Percentiles rank a stretch among this genome's conserved stretches.
Conservation (phyloP, 2,113 vertebrate species). For the Apistogramma diplotaenia region DNA sequence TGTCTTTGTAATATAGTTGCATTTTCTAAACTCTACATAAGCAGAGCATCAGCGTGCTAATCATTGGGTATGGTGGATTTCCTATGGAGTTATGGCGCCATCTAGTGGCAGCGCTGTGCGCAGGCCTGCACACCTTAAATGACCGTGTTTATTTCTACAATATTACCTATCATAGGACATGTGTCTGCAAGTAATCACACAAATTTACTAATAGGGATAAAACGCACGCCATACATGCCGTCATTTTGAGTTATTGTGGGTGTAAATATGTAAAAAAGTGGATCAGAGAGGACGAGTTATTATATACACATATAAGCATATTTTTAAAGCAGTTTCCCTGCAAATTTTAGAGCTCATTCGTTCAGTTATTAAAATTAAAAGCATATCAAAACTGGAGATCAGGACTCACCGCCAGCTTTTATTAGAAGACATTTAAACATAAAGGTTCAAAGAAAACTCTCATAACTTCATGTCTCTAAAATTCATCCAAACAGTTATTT, state of each 20-base stretch:
- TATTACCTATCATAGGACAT: background rate
- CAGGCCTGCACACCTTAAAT: background rate
- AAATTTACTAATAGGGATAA: background rate
- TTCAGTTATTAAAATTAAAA: background rate
- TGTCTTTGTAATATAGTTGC: background rate
- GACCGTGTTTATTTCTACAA: background rate
- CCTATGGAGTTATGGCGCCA: background rate
- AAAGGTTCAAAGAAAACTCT: conserved; percentile 38
- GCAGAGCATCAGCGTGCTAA: background rate
- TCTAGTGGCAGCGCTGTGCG: background rate
- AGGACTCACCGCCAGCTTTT: conserved; percentile 56
- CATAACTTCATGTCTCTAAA: conserved; percentile 31
- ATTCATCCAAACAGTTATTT: conserved; percentile 39
- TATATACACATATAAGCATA: background rate
- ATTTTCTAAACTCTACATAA: background rate
- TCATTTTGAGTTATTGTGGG: background rate
- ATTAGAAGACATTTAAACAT: conserved; percentile 64
- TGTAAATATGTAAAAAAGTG: background rate
- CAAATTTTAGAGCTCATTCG: background rate
- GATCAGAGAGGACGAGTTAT: background rate
- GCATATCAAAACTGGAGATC: background rate
- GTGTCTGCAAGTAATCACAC: background rate
- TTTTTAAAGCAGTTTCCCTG: background rate
- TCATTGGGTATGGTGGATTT: background rate
- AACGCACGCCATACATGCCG: background rate